Evolutionary conservation across 2,113 vertebrate species (phyloP).

Genomic region (Maylandia zebra): DNA sequence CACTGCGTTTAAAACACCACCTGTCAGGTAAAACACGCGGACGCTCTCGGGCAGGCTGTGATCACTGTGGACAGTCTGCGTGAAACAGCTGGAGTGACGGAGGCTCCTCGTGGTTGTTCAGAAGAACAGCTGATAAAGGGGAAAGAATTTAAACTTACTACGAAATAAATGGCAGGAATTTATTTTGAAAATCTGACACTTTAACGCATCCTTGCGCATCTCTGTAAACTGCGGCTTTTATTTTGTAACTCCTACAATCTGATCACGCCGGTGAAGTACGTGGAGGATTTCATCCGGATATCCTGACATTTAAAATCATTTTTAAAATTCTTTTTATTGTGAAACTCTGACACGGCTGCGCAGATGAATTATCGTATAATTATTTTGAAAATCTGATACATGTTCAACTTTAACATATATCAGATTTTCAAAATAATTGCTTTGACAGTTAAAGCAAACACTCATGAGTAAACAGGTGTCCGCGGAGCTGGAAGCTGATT

Average conservation of each 20-base stretch:
- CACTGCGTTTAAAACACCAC: background rate
- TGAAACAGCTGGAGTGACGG: background rate
- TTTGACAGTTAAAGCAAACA: background rate
- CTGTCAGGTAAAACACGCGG: background rate
- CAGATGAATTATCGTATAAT: fast-evolving
- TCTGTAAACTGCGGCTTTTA: background rate
- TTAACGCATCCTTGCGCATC: fast-evolving
- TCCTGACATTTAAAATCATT: background rate
- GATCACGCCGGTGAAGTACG: background rate
- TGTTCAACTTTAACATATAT: background rate
- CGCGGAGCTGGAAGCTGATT: background rate
- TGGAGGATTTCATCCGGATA: background rate
- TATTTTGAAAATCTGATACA: background rate
- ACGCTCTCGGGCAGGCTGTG: background rate
- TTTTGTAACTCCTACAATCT: fast-evolving
- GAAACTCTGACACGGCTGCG: background rate
- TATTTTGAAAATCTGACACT: background rate
- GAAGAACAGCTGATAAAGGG: background rate
- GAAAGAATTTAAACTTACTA: fast-evolving
- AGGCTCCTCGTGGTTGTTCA: background rate
- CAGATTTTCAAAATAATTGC: background rate
- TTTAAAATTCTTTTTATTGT: fast-evolving
- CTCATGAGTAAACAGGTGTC: background rate
- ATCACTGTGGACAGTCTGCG: background rate
- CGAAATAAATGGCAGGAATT: fast-evolving